phyloP scores from a whole-genome alignment of 2,113 vertebrate genomes.

The Garra rufa region DNA sequence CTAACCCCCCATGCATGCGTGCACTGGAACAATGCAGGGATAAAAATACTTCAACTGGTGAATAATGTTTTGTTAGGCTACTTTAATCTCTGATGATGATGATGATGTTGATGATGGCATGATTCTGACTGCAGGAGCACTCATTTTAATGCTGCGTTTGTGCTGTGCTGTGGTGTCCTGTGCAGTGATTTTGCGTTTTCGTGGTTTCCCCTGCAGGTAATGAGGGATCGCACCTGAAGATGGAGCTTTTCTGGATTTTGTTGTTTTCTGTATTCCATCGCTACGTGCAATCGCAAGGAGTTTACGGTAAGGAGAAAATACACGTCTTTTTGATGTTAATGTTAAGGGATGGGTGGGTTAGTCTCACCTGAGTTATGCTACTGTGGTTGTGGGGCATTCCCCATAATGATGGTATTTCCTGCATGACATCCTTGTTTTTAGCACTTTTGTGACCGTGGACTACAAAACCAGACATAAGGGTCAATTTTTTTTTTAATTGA shows the following conservation, averaged over 20 bases:
- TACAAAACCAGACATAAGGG: too few species aligned
- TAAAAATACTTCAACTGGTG: slow-evolving; percentile 45
- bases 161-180: background rate
- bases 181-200: slow-evolving; percentile 13
- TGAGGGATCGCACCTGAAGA: slow-evolving; percentile 79
- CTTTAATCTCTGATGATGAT: slow-evolving; percentile 52
- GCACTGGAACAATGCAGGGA: slow-evolving; percentile 55
- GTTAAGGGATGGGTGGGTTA: background rate
- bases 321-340: background rate
- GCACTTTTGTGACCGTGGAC: too few species aligned
- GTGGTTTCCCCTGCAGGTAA: slow-evolving; percentile 70
- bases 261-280: slow-evolving; percentile 75
- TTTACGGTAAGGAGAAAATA: slow-evolving; percentile 76
- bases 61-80: slow-evolving; percentile 60
- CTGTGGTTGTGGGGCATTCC: too few species aligned
- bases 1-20: slow-evolving; percentile 50
- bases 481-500: too few species aligned
- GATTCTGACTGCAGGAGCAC: background rate
- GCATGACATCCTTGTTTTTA: background rate
- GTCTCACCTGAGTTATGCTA: background rate
- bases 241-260: slow-evolving; percentile 83
- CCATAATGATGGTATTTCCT: too few species aligned
- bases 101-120: slow-evolving; percentile 26
- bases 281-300: slow-evolving; percentile 75
- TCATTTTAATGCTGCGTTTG: slow-evolving; percentile 12